phyloP scores from a whole-genome alignment of 2,888 invertebrate species.

The Boloria selene region DNA sequence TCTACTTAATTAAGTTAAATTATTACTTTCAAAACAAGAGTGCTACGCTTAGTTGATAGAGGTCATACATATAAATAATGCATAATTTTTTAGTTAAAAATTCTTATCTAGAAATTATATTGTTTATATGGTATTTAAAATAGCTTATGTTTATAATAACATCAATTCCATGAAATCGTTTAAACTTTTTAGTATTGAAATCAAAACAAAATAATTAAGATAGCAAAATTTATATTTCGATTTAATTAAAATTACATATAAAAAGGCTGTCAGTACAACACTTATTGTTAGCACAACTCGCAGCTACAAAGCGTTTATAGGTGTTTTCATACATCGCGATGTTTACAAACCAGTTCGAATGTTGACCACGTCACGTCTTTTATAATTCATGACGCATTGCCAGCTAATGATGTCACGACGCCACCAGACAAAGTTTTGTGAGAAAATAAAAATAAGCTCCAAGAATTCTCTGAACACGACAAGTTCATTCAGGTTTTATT shows the following conservation, averaged over 20 bases:
- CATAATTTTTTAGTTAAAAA: too few relatives aligned
- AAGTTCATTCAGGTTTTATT: slow-evolving; percentile 1
- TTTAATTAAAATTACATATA: slow-evolving; percentile 17
- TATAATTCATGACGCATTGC: slow-evolving; percentile 47
- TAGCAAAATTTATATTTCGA: slow-evolving; percentile 19
- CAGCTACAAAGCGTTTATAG: slow-evolving; percentile 13
- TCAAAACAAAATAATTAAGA: slow-evolving; percentile 8
- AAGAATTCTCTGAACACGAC: background rate
- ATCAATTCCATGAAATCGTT: background rate
- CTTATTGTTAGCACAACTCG: slow-evolving; percentile 1
- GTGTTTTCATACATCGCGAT: slow-evolving; percentile 17
- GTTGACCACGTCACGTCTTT: slow-evolving; percentile 41
- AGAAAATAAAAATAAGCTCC: background rate
- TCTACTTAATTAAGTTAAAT: too few relatives aligned
- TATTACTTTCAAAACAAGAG: too few relatives aligned
- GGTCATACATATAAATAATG: too few relatives aligned
- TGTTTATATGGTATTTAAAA: too few relatives aligned
- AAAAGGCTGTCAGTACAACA: slow-evolving; percentile 17
- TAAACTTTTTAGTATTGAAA: slow-evolving; percentile 5
- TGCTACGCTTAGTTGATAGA: too few relatives aligned
- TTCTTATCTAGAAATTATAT: too few relatives aligned
- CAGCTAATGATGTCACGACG: slow-evolving; percentile 40
- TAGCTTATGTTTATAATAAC: too few relatives aligned
- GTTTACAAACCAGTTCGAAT: slow-evolving; percentile 39
- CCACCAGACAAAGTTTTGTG: slow-evolving; percentile 7